phyloP scores from a whole-genome alignment of 2,888 invertebrate genomes.

The Chirona hameri region DNA sequence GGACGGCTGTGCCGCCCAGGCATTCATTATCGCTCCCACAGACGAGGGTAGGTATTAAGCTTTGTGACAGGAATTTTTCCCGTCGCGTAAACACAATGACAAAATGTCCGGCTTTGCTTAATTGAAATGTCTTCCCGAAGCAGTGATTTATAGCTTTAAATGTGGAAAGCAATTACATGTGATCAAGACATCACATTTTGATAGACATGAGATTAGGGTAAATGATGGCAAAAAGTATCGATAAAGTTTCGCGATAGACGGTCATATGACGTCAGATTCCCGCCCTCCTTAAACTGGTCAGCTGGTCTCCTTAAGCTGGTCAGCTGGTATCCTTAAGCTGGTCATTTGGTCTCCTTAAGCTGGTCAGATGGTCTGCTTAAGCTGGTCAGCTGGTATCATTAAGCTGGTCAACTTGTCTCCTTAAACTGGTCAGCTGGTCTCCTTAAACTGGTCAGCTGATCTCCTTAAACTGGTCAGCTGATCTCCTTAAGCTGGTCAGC shows the following conservation, averaged over 20 bases:
- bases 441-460: too few relatives aligned
- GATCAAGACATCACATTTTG: constrained; percentile 1
- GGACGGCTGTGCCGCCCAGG: background rate
- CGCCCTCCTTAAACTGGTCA: too few relatives aligned
- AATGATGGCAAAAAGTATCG: background rate
- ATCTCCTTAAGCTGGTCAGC: too few relatives aligned
- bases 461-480: too few relatives aligned
- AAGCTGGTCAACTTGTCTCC: too few relatives aligned
- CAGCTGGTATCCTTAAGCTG: too few relatives aligned
- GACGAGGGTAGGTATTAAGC: background rate
- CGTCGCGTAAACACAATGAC: constrained; percentile 1
- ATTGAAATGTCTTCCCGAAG: constrained; percentile 3
- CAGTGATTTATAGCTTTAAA: background rate
- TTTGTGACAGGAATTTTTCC: background rate
- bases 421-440: too few relatives aligned
- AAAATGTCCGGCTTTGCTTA: constrained; percentile 12
- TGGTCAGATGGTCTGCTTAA: background rate
- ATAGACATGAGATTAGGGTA: constrained; percentile 7
- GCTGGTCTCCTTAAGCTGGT: too few relatives aligned
- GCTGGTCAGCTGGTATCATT: too few relatives aligned
- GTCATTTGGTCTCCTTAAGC: background rate
- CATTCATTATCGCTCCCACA: background rate
- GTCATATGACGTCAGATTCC: background rate
- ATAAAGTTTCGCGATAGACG: background rate
- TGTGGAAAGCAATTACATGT: constrained; percentile 8